Percentiles rank a stretch among this genome's conserved stretches.
phyloP scores from a whole-genome alignment of 2,888 invertebrate genomes.

The Ichneumon xanthorius region DNA sequence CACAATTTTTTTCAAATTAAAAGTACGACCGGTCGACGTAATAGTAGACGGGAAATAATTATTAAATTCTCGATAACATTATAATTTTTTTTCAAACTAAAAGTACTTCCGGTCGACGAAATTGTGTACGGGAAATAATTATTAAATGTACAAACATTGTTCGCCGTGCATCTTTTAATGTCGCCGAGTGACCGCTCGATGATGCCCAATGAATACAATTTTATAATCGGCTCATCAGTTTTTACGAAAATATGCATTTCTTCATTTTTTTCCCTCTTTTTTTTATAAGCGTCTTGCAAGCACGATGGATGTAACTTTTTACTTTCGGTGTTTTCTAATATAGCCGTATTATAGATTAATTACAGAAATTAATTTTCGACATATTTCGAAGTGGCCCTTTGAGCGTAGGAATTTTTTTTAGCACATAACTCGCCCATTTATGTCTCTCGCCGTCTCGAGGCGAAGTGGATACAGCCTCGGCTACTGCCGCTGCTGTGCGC shows the following conservation, averaged over 20 bases:
- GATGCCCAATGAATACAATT: neutral
- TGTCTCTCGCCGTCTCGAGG: constrained; percentile 42
- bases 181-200: neutral
- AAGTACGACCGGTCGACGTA: no score
- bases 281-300: neutral
- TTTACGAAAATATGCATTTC: neutral
- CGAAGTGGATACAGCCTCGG: constrained; percentile 46
- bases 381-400: neutral
- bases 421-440: constrained; percentile 18
- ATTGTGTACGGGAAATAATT: no score
- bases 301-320: neutral
- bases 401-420: neutral
- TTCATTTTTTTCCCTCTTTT: neutral
- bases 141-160: no score
- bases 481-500: constrained; percentile 39
- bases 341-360: neutral
- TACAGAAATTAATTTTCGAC: neutral
- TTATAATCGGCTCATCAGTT: neutral
- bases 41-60: no score
- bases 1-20: no score
- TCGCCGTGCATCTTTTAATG: no score
- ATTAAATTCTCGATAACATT: neutral
- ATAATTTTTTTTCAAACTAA: no score
- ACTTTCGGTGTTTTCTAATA: neutral
- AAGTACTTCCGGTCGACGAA: no score